A percentile compares a stretch with the other conserved stretches of the same genome.
Evolutionary conservation across 1,140 invertebrate species (phyloP).

Genomic region (Oedothorax gibbosus): DNA sequence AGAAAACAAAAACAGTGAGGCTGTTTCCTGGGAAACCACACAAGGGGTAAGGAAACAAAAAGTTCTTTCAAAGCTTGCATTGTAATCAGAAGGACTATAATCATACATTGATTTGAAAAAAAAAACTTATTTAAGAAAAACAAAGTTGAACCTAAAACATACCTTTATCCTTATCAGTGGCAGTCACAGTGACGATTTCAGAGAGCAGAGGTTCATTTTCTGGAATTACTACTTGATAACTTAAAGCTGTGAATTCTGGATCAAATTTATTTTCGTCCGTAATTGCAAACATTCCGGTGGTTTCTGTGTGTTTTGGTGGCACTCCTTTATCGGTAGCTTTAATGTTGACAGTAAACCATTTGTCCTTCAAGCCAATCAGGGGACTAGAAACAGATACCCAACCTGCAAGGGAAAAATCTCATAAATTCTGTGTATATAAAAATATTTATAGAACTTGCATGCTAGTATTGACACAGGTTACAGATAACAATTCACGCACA

Average conservation of each 20-base stretch:
- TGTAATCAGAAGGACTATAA: background rate
- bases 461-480: no score
- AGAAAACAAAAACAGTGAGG: no score
- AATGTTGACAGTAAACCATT: conserved; percentile 76
- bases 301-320: conserved; percentile 83
- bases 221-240: conserved; percentile 89
- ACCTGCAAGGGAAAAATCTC: conserved; percentile 63
- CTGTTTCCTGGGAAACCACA: no score
- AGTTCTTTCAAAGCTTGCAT: no score
- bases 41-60: no score
- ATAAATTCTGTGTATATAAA: no score
- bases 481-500: no score
- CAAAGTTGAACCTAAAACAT: background rate
- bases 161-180: conserved; percentile 83
- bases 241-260: conserved; percentile 85
- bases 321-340: conserved; percentile 85
- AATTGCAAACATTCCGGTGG: conserved; percentile 79
- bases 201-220: conserved; percentile 90
- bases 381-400: conserved; percentile 80
- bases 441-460: no score
- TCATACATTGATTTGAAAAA: background rate
- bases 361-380: conserved; percentile 71
- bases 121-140: background rate
- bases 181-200: conserved; percentile 85
- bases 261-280: conserved; percentile 85